Conservation (phyloP, 2,888 invertebrate species). For the Acleris literana region DNA sequence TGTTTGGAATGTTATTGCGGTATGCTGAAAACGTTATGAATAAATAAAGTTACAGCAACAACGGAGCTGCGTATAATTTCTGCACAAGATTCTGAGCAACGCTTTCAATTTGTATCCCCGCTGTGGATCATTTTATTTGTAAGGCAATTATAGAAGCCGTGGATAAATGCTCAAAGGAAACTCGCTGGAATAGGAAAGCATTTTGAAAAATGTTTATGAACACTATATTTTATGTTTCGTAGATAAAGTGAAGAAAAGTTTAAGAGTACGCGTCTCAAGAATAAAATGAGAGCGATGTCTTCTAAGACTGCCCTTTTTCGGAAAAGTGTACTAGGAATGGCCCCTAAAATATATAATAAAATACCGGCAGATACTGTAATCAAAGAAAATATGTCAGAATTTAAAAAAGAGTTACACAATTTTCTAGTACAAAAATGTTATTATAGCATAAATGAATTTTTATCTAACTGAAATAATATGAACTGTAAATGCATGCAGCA, state of each 20-base stretch:
- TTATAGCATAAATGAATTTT: no score
- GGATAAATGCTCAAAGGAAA: neutral
- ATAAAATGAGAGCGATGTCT: no score
- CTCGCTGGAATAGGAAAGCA: neutral
- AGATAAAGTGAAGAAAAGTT: neutral
- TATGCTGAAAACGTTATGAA: slow-evolving; percentile 43
- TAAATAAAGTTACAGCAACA: slow-evolving; percentile 40
- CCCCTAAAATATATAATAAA: no score
- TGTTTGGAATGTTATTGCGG: slow-evolving; percentile 41
- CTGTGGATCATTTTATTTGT: slow-evolving; percentile 19
- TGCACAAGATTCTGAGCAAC: slow-evolving; percentile 16
- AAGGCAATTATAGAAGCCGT: slow-evolving; percentile 2
- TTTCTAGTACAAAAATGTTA: no score
- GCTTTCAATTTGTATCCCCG: slow-evolving; percentile 19
- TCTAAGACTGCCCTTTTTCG: no score
- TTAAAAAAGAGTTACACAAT: no score
- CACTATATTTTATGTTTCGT: neutral
- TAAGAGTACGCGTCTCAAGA: no score
- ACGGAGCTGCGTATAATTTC: slow-evolving; percentile 14
- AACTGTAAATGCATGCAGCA: no score
- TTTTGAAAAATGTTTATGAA: neutral
- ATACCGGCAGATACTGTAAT: no score
- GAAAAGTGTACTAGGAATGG: no score
- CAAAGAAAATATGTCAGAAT: no score
- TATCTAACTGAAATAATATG: no score